phyloP scores from a whole-genome alignment of 2,797 vertebrate genomes.

The Bradypus variegatus region DNA sequence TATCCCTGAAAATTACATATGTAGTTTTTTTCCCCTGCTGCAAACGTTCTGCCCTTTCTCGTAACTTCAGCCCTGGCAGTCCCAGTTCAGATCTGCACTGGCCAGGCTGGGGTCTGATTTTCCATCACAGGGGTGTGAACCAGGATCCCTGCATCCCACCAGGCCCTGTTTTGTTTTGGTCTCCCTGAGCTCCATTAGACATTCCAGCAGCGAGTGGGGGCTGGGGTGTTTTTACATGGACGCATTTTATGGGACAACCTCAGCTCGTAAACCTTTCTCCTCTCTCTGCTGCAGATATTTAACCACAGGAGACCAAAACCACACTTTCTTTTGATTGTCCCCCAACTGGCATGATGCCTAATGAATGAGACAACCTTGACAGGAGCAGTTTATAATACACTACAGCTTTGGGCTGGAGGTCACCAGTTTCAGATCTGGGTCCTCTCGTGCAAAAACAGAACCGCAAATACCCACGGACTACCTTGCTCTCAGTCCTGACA shows the following conservation, averaged over 20 bases:
- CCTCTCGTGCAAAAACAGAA: not conserved
- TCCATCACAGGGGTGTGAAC: not conserved
- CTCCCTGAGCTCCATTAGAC: not conserved
- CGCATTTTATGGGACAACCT: conserved; percentile 4
- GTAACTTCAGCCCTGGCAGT: not conserved
- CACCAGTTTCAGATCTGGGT: not conserved
- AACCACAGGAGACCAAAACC: not conserved
- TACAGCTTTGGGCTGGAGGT: not conserved
- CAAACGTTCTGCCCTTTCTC: not conserved
- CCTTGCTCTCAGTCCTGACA: not conserved
- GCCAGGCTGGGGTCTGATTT: not conserved
- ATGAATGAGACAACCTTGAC: no score
- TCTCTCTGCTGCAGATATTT: not conserved
- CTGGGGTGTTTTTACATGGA: not conserved
- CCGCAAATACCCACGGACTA: not conserved
- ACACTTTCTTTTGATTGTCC: not conserved
- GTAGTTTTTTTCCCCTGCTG: not conserved
- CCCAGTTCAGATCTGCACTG: not conserved
- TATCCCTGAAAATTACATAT: conserved; percentile 59
- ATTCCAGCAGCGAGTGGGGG: conserved; percentile 3
- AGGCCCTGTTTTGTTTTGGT: not conserved
- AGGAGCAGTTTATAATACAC: not conserved
- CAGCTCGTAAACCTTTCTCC: conserved; percentile 7
- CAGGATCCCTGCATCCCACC: not conserved
- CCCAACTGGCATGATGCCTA: not conserved